Conservation (phyloP, 2,113 vertebrate species). For the Panurus biarmicus region DNA sequence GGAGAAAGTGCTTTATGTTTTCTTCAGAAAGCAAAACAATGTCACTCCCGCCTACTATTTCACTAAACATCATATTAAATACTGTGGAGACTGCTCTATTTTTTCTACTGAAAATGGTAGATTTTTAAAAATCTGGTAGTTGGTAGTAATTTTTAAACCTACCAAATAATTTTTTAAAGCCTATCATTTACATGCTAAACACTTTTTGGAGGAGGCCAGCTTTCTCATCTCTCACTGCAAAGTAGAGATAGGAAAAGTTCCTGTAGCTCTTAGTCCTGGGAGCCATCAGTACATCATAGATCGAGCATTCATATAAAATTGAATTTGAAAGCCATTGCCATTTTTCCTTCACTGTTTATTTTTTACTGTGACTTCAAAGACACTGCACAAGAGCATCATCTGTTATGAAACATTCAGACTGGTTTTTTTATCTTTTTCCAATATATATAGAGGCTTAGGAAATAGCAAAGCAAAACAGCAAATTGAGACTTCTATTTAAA, state of each 20-base stretch:
- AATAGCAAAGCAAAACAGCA: background rate
- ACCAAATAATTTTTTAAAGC: background rate
- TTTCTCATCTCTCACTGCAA: background rate
- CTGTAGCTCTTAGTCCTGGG: background rate
- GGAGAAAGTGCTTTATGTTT: background rate
- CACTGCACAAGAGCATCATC: background rate
- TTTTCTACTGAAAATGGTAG: background rate
- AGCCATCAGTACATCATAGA: background rate
- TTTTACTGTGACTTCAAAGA: background rate
- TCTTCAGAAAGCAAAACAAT: background rate
- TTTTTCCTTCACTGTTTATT: background rate
- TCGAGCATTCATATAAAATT: background rate
- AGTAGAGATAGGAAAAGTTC: background rate
- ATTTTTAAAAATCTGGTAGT: background rate
- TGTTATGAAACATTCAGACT: background rate
- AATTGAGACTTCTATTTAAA: slow-evolving; percentile 1
- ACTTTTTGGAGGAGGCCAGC: background rate
- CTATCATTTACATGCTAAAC: background rate
- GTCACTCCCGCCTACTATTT: background rate
- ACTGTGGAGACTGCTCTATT: background rate
- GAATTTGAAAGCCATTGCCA: background rate
- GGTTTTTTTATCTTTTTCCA: fast-evolving
- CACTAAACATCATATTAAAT: background rate
- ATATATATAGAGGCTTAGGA: background rate
- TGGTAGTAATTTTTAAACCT: background rate